phyloP scores from a whole-genome alignment of 2,797 vertebrate genomes.

The Epinephelus coioides region DNA sequence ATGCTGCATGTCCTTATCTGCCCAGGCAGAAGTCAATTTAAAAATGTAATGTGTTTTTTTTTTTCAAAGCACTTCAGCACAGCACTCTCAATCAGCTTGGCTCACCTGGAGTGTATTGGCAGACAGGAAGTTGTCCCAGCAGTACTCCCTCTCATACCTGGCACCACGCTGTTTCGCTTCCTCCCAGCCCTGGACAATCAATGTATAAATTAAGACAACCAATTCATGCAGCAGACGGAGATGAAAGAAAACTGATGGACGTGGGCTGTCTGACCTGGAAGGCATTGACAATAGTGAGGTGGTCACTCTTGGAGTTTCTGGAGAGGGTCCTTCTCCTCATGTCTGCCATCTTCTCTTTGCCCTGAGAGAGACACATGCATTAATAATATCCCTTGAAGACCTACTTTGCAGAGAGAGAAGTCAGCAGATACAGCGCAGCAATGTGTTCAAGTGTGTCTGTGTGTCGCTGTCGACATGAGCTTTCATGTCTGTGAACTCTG shows the following conservation, averaged over 20 bases:
- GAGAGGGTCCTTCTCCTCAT: conserved; percentile 92
- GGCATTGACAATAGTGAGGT: conserved; percentile 95
- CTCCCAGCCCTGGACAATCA: conserved; percentile 92
- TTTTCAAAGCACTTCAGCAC: conserved; percentile 4
- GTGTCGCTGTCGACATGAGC: conserved; percentile 4
- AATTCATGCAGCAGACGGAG: background rate
- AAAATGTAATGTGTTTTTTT: conserved; percentile 5
- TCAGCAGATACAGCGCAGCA: conserved; percentile 1
- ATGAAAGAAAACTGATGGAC: background rate
- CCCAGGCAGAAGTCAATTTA: background rate
- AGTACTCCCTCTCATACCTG: conserved; percentile 93
- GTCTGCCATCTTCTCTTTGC: conserved; percentile 97
- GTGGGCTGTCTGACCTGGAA: conserved; percentile 86
- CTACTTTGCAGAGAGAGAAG: background rate
- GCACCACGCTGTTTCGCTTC: conserved; percentile 90
- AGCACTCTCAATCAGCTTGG: background rate
- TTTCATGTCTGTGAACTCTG: conserved; percentile 50
- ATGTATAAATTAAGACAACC: conserved; percentile 22
- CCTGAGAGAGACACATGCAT: conserved; percentile 81
- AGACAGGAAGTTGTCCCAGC: conserved; percentile 98
- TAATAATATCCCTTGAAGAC: background rate
- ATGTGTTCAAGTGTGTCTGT: conserved; percentile 1
- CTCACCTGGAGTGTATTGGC: conserved; percentile 95
- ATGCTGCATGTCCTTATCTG: background rate
- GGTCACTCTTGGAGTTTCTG: conserved; percentile 94